A percentile compares a stretch with the other conserved stretches of the same genome.
These are phyloP conservation scores for Fragum whitleyi DNA, from an alignment of 2,888 invertebrate genomes.

Conservation along the genomic window DNA sequence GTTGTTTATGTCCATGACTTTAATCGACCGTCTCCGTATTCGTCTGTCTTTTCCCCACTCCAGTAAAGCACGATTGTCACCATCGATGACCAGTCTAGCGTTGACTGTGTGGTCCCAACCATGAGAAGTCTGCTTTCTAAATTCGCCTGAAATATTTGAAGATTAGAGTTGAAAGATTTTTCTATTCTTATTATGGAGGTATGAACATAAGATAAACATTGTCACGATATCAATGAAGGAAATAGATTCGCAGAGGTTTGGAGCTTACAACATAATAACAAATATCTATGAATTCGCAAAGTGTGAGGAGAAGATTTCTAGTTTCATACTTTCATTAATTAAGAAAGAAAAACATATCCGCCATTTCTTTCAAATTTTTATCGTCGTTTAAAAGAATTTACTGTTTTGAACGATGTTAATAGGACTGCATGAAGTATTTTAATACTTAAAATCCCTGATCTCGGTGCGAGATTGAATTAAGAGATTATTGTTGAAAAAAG, in stretches of 20 bases:
- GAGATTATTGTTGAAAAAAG: too few relatives aligned
- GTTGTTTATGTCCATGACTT: not conserved
- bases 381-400: too few relatives aligned
- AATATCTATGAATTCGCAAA: not conserved
- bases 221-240: too few relatives aligned
- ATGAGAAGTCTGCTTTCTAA: conserved; percentile 46
- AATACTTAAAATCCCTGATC: too few relatives aligned
- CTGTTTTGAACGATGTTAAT: too few relatives aligned
- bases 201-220: not conserved
- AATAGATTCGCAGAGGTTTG: not conserved
- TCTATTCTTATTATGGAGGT: not conserved
- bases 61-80: conserved; percentile 1
- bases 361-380: too few relatives aligned
- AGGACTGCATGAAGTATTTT: too few relatives aligned
- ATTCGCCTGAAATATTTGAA: conserved; percentile 33
- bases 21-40: not conserved
- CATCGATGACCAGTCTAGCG: conserved; percentile 24
- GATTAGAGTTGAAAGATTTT: not conserved
- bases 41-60: conserved; percentile 35
- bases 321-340: too few relatives aligned
- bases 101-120: conserved; percentile 51
- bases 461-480: too few relatives aligned
- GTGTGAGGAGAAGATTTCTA: too few relatives aligned
- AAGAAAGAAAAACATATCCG: too few relatives aligned
- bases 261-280: not conserved